Conservation (phyloP, 2,113 vertebrate genomes). For the Oncorhynchus kisutch region DNA sequence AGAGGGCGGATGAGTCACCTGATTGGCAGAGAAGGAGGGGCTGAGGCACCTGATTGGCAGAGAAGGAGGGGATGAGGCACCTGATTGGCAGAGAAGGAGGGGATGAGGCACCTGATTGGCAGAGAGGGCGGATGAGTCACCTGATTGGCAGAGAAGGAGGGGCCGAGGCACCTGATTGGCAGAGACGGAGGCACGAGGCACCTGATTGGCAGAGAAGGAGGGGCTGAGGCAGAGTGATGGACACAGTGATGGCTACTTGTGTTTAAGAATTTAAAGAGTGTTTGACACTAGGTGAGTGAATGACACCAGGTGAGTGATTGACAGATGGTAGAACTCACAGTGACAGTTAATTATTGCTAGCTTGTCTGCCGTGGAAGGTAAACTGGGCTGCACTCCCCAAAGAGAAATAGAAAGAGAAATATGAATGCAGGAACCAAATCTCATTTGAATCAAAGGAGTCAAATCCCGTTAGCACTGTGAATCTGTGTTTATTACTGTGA, state of each 20-base stretch:
- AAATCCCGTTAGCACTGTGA: not conserved
- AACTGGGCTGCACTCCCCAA: not conserved
- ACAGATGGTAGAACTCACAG: conserved; percentile 28
- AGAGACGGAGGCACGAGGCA: too few species aligned
- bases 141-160: too few species aligned
- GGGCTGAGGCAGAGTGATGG: conserved; percentile 6
- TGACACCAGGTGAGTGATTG: conserved; percentile 19
- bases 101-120: too few species aligned
- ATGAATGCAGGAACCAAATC: not conserved
- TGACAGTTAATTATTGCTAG: not conserved
- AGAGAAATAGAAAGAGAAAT: conserved; percentile 25
- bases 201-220: not conserved
- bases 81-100: too few species aligned
- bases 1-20: too few species aligned
- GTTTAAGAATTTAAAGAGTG: conserved; percentile 8
- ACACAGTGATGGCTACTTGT: not conserved
- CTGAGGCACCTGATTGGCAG: too few species aligned
- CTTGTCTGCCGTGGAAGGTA: conserved; percentile 3
- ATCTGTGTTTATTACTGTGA: not conserved
- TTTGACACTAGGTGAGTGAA: not conserved
- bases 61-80: too few species aligned
- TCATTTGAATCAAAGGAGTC: not conserved
- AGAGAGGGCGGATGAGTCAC: too few species aligned
- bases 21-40: too few species aligned
- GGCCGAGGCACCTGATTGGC: too few species aligned